A percentile compares a stretch with the other conserved stretches of the same genome.
Evolutionary conservation across 2,113 vertebrate species (phyloP).

Genomic region (Anguilla rostrata): DNA sequence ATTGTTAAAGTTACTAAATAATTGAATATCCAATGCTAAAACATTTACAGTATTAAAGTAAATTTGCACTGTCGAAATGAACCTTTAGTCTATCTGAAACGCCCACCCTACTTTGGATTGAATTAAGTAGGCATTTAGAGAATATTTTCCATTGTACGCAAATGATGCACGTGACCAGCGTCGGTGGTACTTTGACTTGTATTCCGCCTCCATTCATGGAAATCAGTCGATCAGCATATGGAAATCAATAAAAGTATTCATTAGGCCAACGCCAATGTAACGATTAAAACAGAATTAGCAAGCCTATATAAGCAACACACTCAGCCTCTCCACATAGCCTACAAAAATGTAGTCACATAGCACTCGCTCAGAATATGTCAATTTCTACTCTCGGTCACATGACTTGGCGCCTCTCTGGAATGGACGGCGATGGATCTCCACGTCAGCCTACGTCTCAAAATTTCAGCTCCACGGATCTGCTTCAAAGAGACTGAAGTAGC

Average conservation of each 20-base stretch:
- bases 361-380: slow-evolving; percentile 79
- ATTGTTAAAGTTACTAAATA: neutral
- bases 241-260: neutral
- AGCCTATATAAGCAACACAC: neutral
- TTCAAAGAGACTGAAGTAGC: slow-evolving; percentile 95
- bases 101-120: no score
- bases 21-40: neutral
- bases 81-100: neutral
- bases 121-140: neutral
- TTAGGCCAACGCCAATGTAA: neutral
- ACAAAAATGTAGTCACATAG: slow-evolving; percentile 58
- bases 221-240: neutral
- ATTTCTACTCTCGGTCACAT: slow-evolving; percentile 98
- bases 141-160: neutral
- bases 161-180: neutral
- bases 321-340: slow-evolving; percentile 43
- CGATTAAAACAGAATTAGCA: neutral
- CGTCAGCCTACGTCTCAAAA: slow-evolving; percentile 99
- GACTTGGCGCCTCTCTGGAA: slow-evolving; percentile 93
- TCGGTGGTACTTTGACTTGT: neutral
- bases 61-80: neutral
- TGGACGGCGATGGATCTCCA: slow-evolving; percentile 99
- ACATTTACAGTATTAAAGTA: neutral
- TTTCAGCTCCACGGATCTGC: slow-evolving; percentile 92
- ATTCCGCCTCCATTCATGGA: neutral